phyloP scores from a whole-genome alignment of 1,140 invertebrate species.

The Drosophila tropicalis region DNA sequence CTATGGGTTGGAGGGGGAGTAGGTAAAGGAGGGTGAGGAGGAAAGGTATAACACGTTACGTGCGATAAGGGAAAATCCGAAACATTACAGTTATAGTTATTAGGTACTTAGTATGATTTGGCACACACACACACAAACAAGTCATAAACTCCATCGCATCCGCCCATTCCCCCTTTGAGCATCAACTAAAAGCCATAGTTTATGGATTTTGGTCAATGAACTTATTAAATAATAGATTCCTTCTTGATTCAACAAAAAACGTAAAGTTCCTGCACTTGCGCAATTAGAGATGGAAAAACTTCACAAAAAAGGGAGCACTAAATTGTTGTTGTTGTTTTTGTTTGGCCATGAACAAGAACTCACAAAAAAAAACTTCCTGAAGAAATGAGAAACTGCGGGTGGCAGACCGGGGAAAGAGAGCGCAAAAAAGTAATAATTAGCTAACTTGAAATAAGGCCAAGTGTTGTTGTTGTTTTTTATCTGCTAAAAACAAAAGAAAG shows the following conservation, averaged over 20 bases:
- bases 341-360: slow-evolving; percentile 73
- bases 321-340: slow-evolving; percentile 37
- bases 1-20: too few species aligned
- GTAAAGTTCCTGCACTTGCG: slow-evolving; percentile 72
- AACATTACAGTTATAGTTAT: slow-evolving; percentile 38
- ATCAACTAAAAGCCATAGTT: neutral
- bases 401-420: neutral
- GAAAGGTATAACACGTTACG: slow-evolving; percentile 18
- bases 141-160: neutral
- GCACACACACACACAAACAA: slow-evolving; percentile 3
- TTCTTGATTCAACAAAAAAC: slow-evolving; percentile 34
- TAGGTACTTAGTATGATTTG: slow-evolving; percentile 10
- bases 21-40: neutral
- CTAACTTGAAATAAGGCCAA: slow-evolving; percentile 50
- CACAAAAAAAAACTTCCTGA: slow-evolving; percentile 48
- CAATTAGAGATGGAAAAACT: slow-evolving; percentile 55
- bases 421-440: slow-evolving; percentile 60
- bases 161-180: neutral
- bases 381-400: slow-evolving; percentile 63
- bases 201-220: slow-evolving; percentile 24
- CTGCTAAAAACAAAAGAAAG: slow-evolving; percentile 19
- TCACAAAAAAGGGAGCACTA: slow-evolving; percentile 58
- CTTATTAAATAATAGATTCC: slow-evolving; percentile 28
- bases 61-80: slow-evolving; percentile 47
- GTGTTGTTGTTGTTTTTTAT: slow-evolving; percentile 25